These are phyloP conservation scores for Neotoxoptera formosana DNA, from an alignment of 1,140 invertebrate genomes.

Conservation along the genomic window DNA sequence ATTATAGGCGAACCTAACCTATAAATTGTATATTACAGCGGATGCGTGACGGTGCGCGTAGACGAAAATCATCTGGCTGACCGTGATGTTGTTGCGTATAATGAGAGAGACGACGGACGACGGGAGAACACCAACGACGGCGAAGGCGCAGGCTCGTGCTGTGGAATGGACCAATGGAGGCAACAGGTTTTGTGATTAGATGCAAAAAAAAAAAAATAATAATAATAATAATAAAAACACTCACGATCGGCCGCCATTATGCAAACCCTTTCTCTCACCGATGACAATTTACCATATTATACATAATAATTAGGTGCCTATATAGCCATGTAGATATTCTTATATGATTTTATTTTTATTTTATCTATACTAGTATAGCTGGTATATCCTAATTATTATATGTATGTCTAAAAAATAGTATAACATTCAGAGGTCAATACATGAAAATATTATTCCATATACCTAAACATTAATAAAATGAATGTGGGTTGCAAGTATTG, in stretches of 20 bases:
- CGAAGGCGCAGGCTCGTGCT: slow-evolving; percentile 18
- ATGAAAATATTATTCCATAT: too few species aligned
- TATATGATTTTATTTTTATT: not conserved
- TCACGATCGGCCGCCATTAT: slow-evolving; percentile 40
- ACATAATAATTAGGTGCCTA: not conserved
- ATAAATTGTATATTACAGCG: not conserved
- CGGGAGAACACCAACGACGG: slow-evolving; percentile 49
- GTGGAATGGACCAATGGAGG: slow-evolving; percentile 32
- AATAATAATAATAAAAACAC: slow-evolving; percentile 14
- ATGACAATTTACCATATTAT: not conserved
- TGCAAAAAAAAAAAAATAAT: slow-evolving; percentile 17
- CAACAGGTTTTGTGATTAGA: slow-evolving; percentile 41
- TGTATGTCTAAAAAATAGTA: not conserved
- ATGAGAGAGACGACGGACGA: slow-evolving; percentile 20
- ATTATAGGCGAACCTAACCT: not conserved
- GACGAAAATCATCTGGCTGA: slow-evolving; percentile 11
- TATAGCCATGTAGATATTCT: not conserved
- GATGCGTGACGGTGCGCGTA: not conserved
- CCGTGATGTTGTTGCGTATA: not conserved
- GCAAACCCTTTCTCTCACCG: slow-evolving; percentile 21
- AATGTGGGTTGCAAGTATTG: not conserved
- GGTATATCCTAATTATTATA: not conserved
- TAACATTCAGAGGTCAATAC: too few species aligned
- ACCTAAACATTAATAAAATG: too few species aligned
- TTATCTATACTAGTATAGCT: not conserved